Evolutionary conservation across 2,888 invertebrate species (phyloP).

Genomic region (Fissipunctia ypsillon): DNA sequence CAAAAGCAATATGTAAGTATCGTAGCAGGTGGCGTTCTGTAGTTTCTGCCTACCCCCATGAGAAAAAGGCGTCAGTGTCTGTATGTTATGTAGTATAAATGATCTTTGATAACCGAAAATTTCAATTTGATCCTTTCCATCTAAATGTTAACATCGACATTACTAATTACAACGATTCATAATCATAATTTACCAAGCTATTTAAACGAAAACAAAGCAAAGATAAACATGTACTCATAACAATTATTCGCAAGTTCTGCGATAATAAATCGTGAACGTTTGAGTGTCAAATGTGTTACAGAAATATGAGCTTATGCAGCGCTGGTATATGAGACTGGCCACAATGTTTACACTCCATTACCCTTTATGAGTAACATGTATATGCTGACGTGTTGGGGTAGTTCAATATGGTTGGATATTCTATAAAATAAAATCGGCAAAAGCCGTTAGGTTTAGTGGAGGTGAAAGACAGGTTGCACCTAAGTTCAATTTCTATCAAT

Average conservation of each 20-base stretch:
- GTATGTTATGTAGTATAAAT: too few species aligned
- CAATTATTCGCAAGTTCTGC: slow-evolving; percentile 35
- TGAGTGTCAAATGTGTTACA: slow-evolving; percentile 48
- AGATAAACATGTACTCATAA: slow-evolving; percentile 42
- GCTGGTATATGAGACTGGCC: slow-evolving; percentile 9
- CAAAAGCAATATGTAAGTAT: too few species aligned
- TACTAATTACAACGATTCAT: slow-evolving; percentile 9
- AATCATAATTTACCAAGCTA: slow-evolving; percentile 7
- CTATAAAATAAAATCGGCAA: background rate
- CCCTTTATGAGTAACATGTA: slow-evolving; percentile 16
- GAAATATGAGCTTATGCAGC: slow-evolving; percentile 43
- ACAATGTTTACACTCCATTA: slow-evolving; percentile 24
- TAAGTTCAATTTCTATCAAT: too few species aligned
- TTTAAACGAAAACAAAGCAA: slow-evolving; percentile 26
- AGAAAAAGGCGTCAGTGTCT: too few species aligned
- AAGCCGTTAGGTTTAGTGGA: too few species aligned
- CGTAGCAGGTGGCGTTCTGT: too few species aligned
- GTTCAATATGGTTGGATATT: background rate
- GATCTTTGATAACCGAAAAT: background rate
- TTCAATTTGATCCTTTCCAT: background rate
- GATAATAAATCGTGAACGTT: slow-evolving; percentile 42
- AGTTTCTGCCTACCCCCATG: too few species aligned
- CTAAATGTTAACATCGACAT: background rate
- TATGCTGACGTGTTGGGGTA: background rate
- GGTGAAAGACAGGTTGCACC: background rate